phyloP scores from a whole-genome alignment of 2,797 vertebrate species.

The Arremon aurantiirostris region DNA sequence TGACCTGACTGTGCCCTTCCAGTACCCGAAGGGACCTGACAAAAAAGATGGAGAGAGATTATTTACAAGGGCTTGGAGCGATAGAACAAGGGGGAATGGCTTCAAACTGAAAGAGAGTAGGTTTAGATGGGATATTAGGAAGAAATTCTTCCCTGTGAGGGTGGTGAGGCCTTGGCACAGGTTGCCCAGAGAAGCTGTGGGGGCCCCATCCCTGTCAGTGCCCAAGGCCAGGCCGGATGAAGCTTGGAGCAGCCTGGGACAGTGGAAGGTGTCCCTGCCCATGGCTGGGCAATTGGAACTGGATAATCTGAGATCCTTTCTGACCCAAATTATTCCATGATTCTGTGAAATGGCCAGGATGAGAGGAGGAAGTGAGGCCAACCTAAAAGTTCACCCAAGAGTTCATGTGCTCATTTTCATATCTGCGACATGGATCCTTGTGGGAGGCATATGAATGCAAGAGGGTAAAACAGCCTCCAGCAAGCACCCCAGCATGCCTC shows the following conservation, averaged over 20 bases:
- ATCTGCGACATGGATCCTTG: neutral
- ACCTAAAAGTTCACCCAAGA: constrained; percentile 11
- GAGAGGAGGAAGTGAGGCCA: neutral
- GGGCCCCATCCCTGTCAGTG: neutral
- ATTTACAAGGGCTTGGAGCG: neutral
- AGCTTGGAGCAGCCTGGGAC: rapidly evolving
- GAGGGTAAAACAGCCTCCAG: neutral
- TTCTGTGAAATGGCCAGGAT: neutral
- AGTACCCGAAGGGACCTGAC: neutral
- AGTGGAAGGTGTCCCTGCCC: rapidly evolving
- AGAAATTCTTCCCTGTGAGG: neutral
- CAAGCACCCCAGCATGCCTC: neutral
- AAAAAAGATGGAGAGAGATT: neutral
- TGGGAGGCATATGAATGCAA: neutral
- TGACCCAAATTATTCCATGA: neutral
- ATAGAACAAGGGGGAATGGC: neutral
- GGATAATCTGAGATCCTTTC: neutral
- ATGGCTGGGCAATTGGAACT: neutral
- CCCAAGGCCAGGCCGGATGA: neutral
- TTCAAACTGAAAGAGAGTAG: neutral
- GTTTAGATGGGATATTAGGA: neutral
- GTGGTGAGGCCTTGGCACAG: rapidly evolving
- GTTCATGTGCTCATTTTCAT: constrained; percentile 16
- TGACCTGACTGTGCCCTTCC: neutral
- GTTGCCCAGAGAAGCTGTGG: neutral